Evolutionary conservation across 2,113 vertebrate species (phyloP).

Genomic region (Laterallus jamaicensis): DNA sequence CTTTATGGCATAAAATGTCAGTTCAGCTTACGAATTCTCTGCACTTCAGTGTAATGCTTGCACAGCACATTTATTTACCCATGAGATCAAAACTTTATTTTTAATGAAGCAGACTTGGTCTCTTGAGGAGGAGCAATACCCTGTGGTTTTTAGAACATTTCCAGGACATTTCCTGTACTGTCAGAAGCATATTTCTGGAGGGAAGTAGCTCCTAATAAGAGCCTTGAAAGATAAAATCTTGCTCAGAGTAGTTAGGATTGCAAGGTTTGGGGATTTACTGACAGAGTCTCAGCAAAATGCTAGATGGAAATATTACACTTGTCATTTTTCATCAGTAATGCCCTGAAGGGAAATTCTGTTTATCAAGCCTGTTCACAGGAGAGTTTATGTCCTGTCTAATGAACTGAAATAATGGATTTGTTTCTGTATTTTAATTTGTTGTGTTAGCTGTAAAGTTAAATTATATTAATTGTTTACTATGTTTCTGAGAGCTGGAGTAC

Average conservation of each 20-base stretch:
- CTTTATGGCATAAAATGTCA: not conserved
- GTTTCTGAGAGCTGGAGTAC: conserved; percentile 6
- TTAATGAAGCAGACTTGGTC: not conserved
- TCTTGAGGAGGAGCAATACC: not conserved
- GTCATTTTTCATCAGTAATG: conserved; percentile 31
- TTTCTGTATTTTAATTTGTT: conserved; percentile 34
- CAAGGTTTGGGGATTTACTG: not conserved
- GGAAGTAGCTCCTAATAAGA: not conserved
- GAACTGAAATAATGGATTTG: not conserved
- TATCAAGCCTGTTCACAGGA: conserved; percentile 3
- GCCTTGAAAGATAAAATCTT: not conserved
- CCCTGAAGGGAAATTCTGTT: conserved; percentile 22
- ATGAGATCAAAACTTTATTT: not conserved
- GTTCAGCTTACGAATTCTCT: not conserved
- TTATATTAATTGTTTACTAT: conserved; percentile 36
- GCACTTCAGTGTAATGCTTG: not conserved
- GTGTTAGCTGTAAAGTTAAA: conserved; percentile 31
- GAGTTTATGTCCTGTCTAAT: conserved; percentile 15
- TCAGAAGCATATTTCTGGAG: not conserved
- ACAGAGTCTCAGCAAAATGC: not conserved
- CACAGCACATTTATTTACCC: not conserved
- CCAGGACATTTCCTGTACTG: not conserved
- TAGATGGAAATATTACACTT: conserved; percentile 27
- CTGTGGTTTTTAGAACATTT: not conserved
- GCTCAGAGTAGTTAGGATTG: not conserved